Percentiles rank a stretch among this genome's conserved stretches.
Evolutionary conservation across 2,113 vertebrate genomes (phyloP).

Genomic region (Probosciger aterrimus): DNA sequence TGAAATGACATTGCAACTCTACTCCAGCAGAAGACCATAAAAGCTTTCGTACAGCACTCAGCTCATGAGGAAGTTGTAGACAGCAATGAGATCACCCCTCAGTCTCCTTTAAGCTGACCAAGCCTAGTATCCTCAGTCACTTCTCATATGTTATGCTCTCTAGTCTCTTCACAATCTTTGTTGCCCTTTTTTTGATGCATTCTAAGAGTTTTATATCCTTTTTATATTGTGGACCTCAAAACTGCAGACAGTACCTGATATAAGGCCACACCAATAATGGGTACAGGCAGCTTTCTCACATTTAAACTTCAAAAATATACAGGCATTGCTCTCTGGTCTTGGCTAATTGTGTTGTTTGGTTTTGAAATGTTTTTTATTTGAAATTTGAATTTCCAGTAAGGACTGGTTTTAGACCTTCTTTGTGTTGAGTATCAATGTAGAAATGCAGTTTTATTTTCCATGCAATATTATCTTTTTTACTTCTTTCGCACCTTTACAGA

Average conservation of each 20-base stretch:
- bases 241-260: rapidly evolving
- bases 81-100: background rate
- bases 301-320: background rate
- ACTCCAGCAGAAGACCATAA: background rate
- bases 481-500: background rate
- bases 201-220: background rate
- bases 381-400: background rate
- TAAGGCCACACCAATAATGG: background rate
- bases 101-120: background rate
- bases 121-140: background rate
- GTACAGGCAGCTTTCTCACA: background rate
- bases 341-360: background rate
- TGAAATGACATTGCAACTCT: background rate
- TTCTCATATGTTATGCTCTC: background rate
- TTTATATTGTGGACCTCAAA: background rate
- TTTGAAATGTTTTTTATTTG: background rate
- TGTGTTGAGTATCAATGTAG: background rate
- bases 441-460: background rate
- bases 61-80: background rate
- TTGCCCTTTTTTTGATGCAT: background rate
- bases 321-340: background rate
- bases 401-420: background rate
- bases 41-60: background rate
- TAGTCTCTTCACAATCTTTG: background rate
- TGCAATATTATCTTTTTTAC: background rate